These are phyloP conservation scores for Chelonus formosanus DNA, from an alignment of 2,888 invertebrate species.

Conservation along the genomic window DNA sequence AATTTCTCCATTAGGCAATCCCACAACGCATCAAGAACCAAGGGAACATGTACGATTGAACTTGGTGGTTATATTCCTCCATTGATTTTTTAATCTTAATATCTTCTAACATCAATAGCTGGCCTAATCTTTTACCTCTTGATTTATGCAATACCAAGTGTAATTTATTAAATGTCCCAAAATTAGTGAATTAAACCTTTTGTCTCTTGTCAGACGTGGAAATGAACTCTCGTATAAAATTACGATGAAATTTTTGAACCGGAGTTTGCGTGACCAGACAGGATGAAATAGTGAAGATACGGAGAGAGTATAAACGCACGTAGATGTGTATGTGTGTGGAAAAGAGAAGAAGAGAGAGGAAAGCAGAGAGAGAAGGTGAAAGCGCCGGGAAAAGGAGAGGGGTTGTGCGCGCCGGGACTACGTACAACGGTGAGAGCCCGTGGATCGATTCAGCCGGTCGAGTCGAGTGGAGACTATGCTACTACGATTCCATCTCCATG, in stretches of 20 bases:
- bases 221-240: constrained; percentile 32
- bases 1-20: constrained; percentile 52
- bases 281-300: constrained; percentile 32
- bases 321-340: neutral
- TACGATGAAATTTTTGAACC: constrained; percentile 34
- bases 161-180: too few relatives aligned
- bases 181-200: neutral
- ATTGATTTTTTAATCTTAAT: neutral
- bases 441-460: constrained; percentile 62
- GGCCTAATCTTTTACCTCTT: too few relatives aligned
- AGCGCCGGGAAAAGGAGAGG: constrained; percentile 39
- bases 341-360: constrained; percentile 37
- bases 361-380: constrained; percentile 46
- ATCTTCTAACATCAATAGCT: neutral
- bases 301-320: constrained; percentile 13
- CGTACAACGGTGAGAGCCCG: constrained; percentile 48
- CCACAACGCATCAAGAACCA: constrained; percentile 28
- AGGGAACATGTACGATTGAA: constrained; percentile 29
- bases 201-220: constrained; percentile 16
- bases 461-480: constrained; percentile 52
- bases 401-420: constrained; percentile 22
- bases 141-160: too few relatives aligned
- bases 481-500: constrained; percentile 3
- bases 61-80: constrained; percentile 2
- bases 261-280: constrained; percentile 34